These are phyloP conservation scores for Oophaga sylvatica DNA, from an alignment of 2,797 vertebrate species.

Conservation along the genomic window DNA sequence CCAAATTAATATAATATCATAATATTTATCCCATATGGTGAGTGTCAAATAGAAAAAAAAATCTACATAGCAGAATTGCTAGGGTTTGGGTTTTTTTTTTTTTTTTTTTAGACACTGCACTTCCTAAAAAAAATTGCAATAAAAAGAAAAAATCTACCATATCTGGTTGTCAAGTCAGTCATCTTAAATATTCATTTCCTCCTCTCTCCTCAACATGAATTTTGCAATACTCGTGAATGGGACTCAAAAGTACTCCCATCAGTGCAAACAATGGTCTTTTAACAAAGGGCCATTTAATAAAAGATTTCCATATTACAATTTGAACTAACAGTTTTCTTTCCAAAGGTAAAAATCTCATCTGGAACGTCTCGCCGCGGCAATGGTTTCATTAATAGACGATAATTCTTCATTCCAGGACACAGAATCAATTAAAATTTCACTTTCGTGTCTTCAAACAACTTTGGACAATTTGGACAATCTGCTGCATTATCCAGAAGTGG, in stretches of 20 bases:
- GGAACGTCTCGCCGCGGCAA: neutral
- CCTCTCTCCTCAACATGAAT: neutral
- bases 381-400: conserved; percentile 13
- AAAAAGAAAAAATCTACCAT: too few species aligned
- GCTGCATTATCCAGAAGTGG: conserved; percentile 10
- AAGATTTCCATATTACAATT: too few species aligned
- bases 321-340: neutral
- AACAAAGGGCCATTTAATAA: neutral
- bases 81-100: too few species aligned
- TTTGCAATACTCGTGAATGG: neutral
- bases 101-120: too few species aligned
- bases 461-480: conserved; percentile 12
- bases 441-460: conserved; percentile 16
- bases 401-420: neutral
- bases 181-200: neutral
- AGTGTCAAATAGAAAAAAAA: too few species aligned
- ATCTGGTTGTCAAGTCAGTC: neutral
- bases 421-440: neutral
- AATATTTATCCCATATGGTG: too few species aligned
- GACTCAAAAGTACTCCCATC: neutral
- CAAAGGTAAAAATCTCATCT: conserved; percentile 4
- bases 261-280: neutral
- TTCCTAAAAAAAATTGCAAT: too few species aligned
- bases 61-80: too few species aligned
- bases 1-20: too few species aligned